Evolutionary conservation across 2,797 vertebrate genomes (phyloP).

Genomic region (Spatula clypeata): DNA sequence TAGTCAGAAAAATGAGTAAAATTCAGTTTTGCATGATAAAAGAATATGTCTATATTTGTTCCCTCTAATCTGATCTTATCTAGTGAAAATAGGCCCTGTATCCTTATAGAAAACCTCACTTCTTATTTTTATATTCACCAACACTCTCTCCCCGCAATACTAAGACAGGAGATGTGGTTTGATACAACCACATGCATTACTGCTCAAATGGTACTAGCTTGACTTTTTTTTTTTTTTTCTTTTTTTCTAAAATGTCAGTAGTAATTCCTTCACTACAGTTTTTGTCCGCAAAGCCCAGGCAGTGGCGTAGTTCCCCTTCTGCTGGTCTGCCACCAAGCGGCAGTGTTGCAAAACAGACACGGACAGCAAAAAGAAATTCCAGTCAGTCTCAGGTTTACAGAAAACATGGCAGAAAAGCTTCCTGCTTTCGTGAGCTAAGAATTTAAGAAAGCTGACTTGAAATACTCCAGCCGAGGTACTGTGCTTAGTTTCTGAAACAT

Average conservation of each 20-base stretch:
- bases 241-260: not conserved
- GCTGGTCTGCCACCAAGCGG: slow-evolving; percentile 85
- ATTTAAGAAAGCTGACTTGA: not conserved
- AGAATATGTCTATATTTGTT: not conserved
- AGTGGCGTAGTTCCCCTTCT: not conserved
- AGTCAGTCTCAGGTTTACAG: not conserved
- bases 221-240: no score
- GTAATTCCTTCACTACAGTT: not conserved
- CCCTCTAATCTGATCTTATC: not conserved
- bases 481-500: not conserved
- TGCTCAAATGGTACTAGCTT: not conserved
- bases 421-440: not conserved
- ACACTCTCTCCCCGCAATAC: not conserved
- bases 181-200: not conserved
- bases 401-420: not conserved
- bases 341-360: slow-evolving; percentile 71
- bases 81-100: not conserved
- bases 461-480: not conserved
- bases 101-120: not conserved
- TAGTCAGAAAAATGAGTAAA: not conserved
- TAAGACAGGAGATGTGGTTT: not conserved
- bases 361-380: not conserved
- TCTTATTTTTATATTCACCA: not conserved
- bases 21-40: not conserved
- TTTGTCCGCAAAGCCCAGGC: not conserved